Evolutionary conservation across 2,113 vertebrate genomes (phyloP), one percentile per base, ranked within the genome.

Genomic region (Alethe castanea): DNA sequence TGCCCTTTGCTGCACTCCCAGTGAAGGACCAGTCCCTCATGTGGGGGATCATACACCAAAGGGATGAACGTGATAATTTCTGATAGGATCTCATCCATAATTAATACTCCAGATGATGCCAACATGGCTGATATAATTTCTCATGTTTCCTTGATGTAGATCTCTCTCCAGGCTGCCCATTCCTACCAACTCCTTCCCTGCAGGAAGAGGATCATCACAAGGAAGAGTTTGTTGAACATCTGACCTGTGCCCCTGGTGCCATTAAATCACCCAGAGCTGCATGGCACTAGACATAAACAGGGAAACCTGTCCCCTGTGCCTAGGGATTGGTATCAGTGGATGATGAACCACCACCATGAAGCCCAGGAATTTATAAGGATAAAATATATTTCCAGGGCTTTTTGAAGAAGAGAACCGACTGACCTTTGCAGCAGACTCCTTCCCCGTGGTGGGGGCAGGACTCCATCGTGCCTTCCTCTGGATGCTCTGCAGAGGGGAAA

Each of bases 351-450:
- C 33, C 22, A 66, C 33, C 71, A 66, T 0, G 2, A 83, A 80
- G 6, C 10, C 12, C 54, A 76, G 19, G 2, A 6, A 9, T 33
- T 83, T 36, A 8, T 2, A 47, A 78, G n/a, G 20, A 24, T 35
- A 35, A 54, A 54, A 38, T 6, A 1, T 4, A 64, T 53, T 69
- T 60, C 45, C 20, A 35, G 36, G 10, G 54, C 7, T 5, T 64
- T 79, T 87, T 3, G 5, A 77, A 82, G 65, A 66, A 64, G 29
- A 81, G 6, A 19, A 26, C 4, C 19, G 26, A 89, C 95, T 86
- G 42, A 97, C 97, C 96, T 97, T 96, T 36, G 36, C 16, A 52
- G 70, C 16, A 40, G 69, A 52, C 5, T 80, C 80, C 6, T 52
- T 70, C 54, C 65, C 57, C 5, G 35, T 42, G 54, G 23, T 9